Base-by-base conservation (phyloP, 2,888 invertebrate species). In the Tromatobia lineatoria region DNA sequence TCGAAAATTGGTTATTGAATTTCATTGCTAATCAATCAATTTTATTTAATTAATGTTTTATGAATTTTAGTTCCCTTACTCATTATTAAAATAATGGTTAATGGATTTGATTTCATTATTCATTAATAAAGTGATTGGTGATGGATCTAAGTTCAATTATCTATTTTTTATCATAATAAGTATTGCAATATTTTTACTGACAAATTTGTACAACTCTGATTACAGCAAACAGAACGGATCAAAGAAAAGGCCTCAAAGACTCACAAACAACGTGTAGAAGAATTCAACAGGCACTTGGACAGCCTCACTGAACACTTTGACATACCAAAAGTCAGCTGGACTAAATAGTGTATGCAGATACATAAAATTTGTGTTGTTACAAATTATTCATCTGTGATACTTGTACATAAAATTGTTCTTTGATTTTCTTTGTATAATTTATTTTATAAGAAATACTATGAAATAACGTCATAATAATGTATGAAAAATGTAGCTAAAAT, bases 261-360 rank as follows among this genome's bases (percentile, higher is more conserved):
- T 0, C 99, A 99, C 92, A 99, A 99, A 93, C 98, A 99, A 93
- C 95, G 98, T 87, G 99, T 99, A 4, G 99, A 99, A 93, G 99
- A 99, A 91, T 99, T 99, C 93, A 99, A 99, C 93, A 97, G 98
- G 89, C 98, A 99, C 91, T 94, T 99, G 88, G 99, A 99, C 91
- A 97, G 97, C 86, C 94, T 99, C 6, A 99, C 99, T 0, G 99
- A 99, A 93, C 99, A 99, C 95, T 99, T 99, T 94, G 99, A 99
- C 94, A 99, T 99, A 91, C 99, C 99, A 0, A 99, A 99, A 96
- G 99, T 99, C 85, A 98, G 98, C 87, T 99, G 99, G 99, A 99
- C 99, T 0, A 99, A 99, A 94, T 99, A 96, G 96, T 93, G 38
- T 6, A 29, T 18, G 1, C 11, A 47, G 71, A 47, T 76, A 52